Conservation (phyloP, 2,797 vertebrate genomes). For the Melanotaenia pygmaea region DNA sequence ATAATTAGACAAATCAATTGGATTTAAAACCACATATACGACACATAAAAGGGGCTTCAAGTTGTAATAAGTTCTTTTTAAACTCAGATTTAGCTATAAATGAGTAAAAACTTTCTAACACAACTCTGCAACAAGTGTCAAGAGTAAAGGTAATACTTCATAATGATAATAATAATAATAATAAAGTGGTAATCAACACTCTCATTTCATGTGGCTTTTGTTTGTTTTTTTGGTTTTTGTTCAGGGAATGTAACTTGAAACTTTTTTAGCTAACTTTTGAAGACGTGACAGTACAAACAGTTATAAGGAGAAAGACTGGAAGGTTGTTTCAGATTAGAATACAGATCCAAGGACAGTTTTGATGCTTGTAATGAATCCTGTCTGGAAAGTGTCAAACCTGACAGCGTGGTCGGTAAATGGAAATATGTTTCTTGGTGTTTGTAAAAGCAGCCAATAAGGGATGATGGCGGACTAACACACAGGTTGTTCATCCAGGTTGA, state of each 20-base stretch:
- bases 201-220: slow-evolving; percentile 5
- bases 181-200: slow-evolving; percentile 39
- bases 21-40: not conserved
- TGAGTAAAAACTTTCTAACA: slow-evolving; percentile 29
- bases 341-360: slow-evolving; percentile 35
- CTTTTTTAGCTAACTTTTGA: not conserved
- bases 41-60: slow-evolving; percentile 28
- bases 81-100: slow-evolving; percentile 15
- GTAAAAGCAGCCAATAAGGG: not conserved
- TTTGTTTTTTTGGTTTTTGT: not conserved
- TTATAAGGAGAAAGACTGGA: not conserved
- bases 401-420: not conserved
- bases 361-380: not conserved
- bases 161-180: not conserved
- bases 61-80: not conserved
- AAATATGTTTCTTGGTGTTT: not conserved
- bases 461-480: not conserved
- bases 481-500: not conserved
- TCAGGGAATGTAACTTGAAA: slow-evolving; percentile 3
- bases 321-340: slow-evolving; percentile 21
- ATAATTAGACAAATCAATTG: not conserved
- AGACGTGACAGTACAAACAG: slow-evolving; percentile 18
- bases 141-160: slow-evolving; percentile 11
- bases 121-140: slow-evolving; percentile 7
- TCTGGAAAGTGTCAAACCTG: not conserved